phyloP scores from a whole-genome alignment of 2,888 invertebrate species.

The Ophion ventricosus region DNA sequence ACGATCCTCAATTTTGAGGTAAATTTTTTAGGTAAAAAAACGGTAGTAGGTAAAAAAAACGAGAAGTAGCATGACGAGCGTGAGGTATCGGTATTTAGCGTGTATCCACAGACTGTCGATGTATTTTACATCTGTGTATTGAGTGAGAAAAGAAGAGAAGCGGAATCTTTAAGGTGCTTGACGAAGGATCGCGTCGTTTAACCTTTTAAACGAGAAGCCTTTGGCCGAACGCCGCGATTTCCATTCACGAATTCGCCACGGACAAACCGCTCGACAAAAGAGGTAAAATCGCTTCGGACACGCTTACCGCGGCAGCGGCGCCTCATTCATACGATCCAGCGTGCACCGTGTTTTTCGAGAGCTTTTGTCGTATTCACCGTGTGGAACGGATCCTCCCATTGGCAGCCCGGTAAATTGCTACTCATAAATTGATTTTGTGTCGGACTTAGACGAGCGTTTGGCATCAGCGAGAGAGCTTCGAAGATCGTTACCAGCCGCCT shows the following conservation, averaged over 20 bases:
- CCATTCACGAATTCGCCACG: conserved; percentile 81
- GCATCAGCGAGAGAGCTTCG: conserved; percentile 31
- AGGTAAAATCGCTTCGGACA: conserved; percentile 65
- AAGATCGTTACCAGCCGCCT: background rate
- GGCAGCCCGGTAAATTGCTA: conserved; percentile 40
- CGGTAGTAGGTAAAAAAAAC: background rate
- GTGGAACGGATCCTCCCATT: conserved; percentile 54
- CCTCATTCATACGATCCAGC: conserved; percentile 47
- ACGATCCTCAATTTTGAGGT: no score
- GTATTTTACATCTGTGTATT: conserved; percentile 12
- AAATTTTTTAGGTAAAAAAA: background rate
- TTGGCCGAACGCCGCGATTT: conserved; percentile 80
- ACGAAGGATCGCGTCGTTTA: conserved; percentile 75
- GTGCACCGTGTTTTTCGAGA: conserved; percentile 55
- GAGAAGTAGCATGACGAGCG: background rate
- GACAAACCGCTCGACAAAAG: conserved; percentile 71
- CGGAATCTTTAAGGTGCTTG: conserved; percentile 56
- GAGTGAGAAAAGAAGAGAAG: conserved; percentile 31
- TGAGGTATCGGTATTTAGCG: conserved; percentile 40
- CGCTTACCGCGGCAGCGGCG: conserved; percentile 56
- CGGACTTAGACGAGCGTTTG: conserved; percentile 21
- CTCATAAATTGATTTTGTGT: conserved; percentile 50
- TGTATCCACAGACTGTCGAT: conserved; percentile 27
- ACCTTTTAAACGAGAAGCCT: conserved; percentile 80
- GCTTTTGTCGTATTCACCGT: conserved; percentile 56